Evolutionary conservation across 1,140 invertebrate species (phyloP), one percentile per base, ranked within the genome.

Genomic region (Bombus waltoni): DNA sequence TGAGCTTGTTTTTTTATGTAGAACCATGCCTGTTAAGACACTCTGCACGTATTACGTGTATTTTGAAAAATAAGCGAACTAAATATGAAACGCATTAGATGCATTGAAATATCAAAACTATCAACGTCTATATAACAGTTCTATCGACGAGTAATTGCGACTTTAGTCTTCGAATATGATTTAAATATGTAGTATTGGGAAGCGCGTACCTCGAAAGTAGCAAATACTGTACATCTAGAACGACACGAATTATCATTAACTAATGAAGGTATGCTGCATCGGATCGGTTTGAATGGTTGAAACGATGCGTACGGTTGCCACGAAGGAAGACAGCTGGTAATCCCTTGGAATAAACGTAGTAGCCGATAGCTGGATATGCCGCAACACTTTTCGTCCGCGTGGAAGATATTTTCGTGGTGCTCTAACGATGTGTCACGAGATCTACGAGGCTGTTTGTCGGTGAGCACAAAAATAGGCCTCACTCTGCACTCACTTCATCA

Each of bases 401-500:
- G 68, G 79, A 88, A 81, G 83, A 83, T 92, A 92, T 91, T 93
- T 93, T 90, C 80, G 89, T 88, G 82, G 80, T 53, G 82, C 90
- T 90, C 87, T 93, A 93, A 93, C 92, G 91, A 93, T 78, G 90
- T 93, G 91, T 90, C 92, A 82, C 89, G 89, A 93, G 91, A 94
- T 93, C 88, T 93, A 93, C 90, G 93, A 93, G 92, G 89, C 88
- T 93, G 93, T 94, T 94, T 93, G 93, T 93, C 91, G 91, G 89
- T 78, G 89, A 87, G 88, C 86, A 90, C 93, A 92, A 94, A 94
- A 94, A 94, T 94, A 94, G 93, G 92, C 85, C 90, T 94, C 93
- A 94, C 92, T 94, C 93, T n/a, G 87, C 92, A 94, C 93, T 92
- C 91, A 93, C 93, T 94, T 93, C 91, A 92, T 93, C 92, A 93